Evolutionary conservation across 2,888 invertebrate genomes (phyloP).

Genomic region (Nipponacmea schrenckii): DNA sequence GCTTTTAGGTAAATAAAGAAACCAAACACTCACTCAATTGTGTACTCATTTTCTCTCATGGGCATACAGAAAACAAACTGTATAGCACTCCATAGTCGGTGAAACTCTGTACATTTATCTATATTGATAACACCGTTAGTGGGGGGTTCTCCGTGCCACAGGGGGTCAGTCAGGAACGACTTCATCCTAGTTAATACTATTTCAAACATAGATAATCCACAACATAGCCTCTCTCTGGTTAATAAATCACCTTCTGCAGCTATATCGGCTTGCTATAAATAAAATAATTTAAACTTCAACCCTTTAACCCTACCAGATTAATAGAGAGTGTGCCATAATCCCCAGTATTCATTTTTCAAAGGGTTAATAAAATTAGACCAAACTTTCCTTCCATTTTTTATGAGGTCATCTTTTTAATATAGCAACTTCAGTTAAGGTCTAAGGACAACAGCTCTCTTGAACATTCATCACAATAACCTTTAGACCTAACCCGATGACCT

Average conservation of each 20-base stretch:
- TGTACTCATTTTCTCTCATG: slow-evolving; percentile 93
- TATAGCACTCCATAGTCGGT: slow-evolving; percentile 92
- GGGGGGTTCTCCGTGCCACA: slow-evolving; percentile 86
- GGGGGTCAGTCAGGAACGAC: slow-evolving; percentile 76
- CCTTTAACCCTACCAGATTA: not conserved
- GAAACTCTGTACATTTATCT: slow-evolving; percentile 97
- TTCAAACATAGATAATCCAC: slow-evolving; percentile 96
- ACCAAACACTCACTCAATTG: slow-evolving; percentile 83
- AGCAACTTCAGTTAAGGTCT: too few species aligned
- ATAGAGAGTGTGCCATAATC: not conserved
- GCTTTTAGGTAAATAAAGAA: too few species aligned
- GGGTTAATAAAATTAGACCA: too few species aligned
- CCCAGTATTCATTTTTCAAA: not conserved
- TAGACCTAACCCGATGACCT: too few species aligned
- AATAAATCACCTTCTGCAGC: slow-evolving; percentile 94
- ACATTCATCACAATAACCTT: too few species aligned
- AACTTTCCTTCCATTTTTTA: too few species aligned
- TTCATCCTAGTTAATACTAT: slow-evolving; percentile 89
- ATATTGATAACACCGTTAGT: slow-evolving; percentile 94
- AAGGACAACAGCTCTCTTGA: too few species aligned
- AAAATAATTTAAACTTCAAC: not conserved
- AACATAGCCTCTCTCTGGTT: slow-evolving; percentile 95
- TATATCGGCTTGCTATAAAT: slow-evolving; percentile 86
- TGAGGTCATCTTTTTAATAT: too few species aligned
- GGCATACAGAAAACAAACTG: slow-evolving; percentile 99